Percentiles rank a stretch among this genome's conserved stretches.
Evolutionary conservation across 64 coral and sea anemone genomes (phyloP).

Genomic region (Montipora sp.): DNA sequence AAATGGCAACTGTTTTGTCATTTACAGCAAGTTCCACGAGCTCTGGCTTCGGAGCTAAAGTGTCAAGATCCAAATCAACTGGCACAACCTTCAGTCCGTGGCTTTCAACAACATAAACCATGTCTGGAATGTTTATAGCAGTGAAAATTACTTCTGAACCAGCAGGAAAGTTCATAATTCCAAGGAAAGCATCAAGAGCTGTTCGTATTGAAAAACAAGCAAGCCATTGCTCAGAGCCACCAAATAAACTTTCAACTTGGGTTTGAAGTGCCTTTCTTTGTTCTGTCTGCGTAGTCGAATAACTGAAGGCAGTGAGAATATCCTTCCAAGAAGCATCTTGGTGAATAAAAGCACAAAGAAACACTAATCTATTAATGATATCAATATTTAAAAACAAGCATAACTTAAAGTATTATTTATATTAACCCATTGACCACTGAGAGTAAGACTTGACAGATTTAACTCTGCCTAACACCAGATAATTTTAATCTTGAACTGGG

Average conservation of each 20-base stretch:
- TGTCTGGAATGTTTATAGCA: conserved; percentile 96
- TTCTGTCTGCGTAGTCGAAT: conserved; percentile 23
- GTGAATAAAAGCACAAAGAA: background rate
- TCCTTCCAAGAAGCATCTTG: conserved; percentile 89
- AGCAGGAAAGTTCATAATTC: conserved; percentile 78
- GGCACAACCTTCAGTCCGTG: conserved; percentile 87
- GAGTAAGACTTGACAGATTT: too few relatives aligned
- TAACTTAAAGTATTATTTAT: too few relatives aligned
- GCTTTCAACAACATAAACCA: conserved; percentile 76
- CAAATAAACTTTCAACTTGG: conserved; percentile 81
- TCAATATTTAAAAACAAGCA: background rate
- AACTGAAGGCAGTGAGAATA: conserved; percentile 79
- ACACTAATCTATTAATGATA: background rate
- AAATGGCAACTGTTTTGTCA: conserved; percentile 87
- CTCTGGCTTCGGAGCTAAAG: conserved; percentile 78
- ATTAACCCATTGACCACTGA: too few relatives aligned
- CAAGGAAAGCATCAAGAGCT: conserved; percentile 86
- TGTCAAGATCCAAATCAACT: conserved; percentile 92
- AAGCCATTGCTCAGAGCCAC: conserved; percentile 72
- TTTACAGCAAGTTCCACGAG: conserved; percentile 82
- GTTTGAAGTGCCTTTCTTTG: conserved; percentile 61
- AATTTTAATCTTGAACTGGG: too few relatives aligned
- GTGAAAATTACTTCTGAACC: conserved; percentile 94
- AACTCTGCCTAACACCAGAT: too few relatives aligned
- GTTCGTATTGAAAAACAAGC: conserved; percentile 86